Evolutionary conservation across 2,113 vertebrate genomes (phyloP).

Genomic region (Odocoileus virginianus): DNA sequence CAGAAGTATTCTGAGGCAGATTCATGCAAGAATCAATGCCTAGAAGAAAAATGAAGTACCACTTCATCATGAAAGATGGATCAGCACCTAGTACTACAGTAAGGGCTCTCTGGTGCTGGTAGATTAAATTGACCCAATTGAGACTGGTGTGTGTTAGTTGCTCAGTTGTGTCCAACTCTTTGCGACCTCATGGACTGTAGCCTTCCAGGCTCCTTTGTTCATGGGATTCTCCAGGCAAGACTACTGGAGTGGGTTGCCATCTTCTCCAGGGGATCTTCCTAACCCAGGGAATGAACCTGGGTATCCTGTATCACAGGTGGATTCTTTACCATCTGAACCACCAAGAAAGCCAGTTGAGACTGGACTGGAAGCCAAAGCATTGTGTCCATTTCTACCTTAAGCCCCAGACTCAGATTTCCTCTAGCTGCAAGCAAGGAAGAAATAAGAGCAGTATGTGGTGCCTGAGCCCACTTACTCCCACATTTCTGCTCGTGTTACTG

Average conservation of each 20-base stretch:
- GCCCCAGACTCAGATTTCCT: background rate
- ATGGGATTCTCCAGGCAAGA: background rate
- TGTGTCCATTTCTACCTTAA: background rate
- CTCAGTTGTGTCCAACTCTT: background rate
- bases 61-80: background rate
- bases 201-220: background rate
- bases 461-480: background rate
- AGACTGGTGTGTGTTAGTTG: background rate
- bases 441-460: background rate
- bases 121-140: background rate
- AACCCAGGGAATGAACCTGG: background rate
- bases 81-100: fast-evolving
- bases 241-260: background rate
- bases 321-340: background rate
- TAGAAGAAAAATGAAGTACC: background rate
- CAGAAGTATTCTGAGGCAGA: background rate
- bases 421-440: background rate
- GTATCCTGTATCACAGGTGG: background rate
- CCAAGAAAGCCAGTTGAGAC: background rate
- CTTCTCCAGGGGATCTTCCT: background rate
- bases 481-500: background rate
- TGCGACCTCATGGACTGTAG: background rate
- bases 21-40: background rate
- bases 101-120: background rate
- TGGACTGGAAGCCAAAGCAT: background rate